Evolutionary conservation across 2,113 vertebrate species (phyloP).

Genomic region (Motacilla alba): DNA sequence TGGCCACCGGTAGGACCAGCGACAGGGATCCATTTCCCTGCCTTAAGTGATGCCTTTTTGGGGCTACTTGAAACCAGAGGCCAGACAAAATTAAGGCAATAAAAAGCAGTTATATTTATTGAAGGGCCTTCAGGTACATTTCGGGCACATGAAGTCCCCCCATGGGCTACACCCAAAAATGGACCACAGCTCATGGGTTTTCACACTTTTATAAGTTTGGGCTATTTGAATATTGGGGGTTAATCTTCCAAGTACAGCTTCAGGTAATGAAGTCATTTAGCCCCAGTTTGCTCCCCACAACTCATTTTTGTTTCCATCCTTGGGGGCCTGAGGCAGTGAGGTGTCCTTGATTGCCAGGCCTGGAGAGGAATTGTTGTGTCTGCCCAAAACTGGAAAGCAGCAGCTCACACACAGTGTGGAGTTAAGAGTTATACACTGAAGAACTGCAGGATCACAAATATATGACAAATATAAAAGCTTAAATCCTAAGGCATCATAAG

Average conservation of each 20-base stretch:
- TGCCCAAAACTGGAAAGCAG: neutral
- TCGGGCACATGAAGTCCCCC: neutral
- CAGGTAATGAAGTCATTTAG: neutral
- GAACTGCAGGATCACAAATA: neutral
- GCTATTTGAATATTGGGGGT: neutral
- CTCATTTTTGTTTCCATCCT: neutral
- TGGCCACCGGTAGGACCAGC: neutral
- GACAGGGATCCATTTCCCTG: neutral
- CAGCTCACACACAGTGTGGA: accelerated
- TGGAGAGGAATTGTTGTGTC: neutral
- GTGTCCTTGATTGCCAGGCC: neutral
- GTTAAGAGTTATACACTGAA: neutral
- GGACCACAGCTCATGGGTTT: neutral
- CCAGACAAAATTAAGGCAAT: neutral
- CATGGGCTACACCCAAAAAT: neutral
- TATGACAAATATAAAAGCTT: neutral
- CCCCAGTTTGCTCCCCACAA: neutral
- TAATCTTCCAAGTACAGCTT: neutral
- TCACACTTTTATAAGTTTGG: neutral
- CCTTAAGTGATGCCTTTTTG: neutral
- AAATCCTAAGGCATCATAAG: neutral
- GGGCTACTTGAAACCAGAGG: neutral
- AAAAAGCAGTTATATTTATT: neutral
- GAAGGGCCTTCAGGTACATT: neutral
- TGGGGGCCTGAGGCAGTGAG: neutral